Evolutionary conservation across 2,113 vertebrate species (phyloP), one percentile per base, ranked within the genome.

Genomic region (Silurus asotus): DNA sequence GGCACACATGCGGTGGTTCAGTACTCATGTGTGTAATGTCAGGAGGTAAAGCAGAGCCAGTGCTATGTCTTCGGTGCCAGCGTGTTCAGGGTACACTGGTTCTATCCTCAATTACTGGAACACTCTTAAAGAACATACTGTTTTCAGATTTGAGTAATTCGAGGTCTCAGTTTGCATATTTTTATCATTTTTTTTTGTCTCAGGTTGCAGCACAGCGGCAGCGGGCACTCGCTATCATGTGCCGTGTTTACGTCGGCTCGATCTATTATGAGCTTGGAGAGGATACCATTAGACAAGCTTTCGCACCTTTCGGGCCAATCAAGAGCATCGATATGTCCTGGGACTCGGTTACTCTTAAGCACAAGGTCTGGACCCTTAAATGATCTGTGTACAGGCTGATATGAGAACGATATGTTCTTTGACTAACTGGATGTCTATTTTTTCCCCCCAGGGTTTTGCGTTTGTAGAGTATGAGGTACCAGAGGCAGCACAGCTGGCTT

Each of bases 301-400:
- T 99, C 87, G 98, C 98, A 76, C 98, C 98, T 0, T 99, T 99
- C 1, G 98, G 98, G 74, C 98, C 98, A 59, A 99, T 99, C 93
- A 99, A 99, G 94, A 99, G 98, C 92, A 99, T 99, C 78, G 97
- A 99, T 90, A 99, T 99, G 98, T 99, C 98, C 61, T 99, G 98
- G 97, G 98, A 99, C 91, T 99, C 98, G 0, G 97, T 99, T 82
- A 99, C 98, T 14, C 99, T 99, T 97, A 99, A 99, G 87, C 98
- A 99, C 92, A 99, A 99, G 97, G 98, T 98, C 77, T 62, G 67
- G 70, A 20, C 20, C 23, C 6, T 2, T 49, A 7, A 4, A 11
- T 61, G 19, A 61, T 64, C 7, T 8, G 17, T 55, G 6, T 80
- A 11, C 13, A 58, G 8, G 64, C 37, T 37, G 37, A 37, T 37